Conservation (phyloP, 2,797 vertebrate species). For the Chromobotia macracanthus region DNA sequence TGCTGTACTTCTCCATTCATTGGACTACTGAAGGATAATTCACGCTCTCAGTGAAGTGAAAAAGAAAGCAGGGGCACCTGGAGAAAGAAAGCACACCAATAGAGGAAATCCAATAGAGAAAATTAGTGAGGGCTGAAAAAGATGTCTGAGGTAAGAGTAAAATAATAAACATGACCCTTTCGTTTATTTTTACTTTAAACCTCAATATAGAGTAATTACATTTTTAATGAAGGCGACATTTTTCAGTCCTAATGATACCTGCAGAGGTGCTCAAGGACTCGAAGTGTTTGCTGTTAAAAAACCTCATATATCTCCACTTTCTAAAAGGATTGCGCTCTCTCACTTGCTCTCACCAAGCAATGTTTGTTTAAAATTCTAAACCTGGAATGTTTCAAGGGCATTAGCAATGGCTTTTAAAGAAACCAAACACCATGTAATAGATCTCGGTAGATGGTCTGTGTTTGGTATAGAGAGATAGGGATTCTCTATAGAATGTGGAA, state of each 20-base stretch:
- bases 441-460: constrained; percentile 61
- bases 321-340: constrained; percentile 18
- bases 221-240: constrained; percentile 76
- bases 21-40: constrained; percentile 17
- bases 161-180: constrained; percentile 72
- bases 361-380: constrained; percentile 63
- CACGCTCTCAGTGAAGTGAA: constrained; percentile 14
- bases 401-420: constrained; percentile 51
- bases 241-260: constrained; percentile 68
- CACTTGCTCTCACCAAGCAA: constrained; percentile 6
- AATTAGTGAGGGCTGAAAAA: constrained; percentile 66
- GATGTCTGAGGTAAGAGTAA: constrained; percentile 60
- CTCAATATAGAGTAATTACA: constrained; percentile 75
- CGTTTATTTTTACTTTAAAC: constrained; percentile 75
- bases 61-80: constrained; percentile 23
- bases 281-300: constrained; percentile 55
- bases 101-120: constrained; percentile 58
- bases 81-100: constrained; percentile 30
- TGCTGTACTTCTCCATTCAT: constrained; percentile 12
- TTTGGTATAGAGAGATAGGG: constrained; percentile 29
- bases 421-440: constrained; percentile 53
- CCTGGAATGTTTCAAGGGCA: constrained; percentile 62
- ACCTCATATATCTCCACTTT: constrained; percentile 53
- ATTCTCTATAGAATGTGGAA: constrained; percentile 10
- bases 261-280: constrained; percentile 57